Percentiles rank a stretch among this genome's conserved stretches.
These are phyloP conservation scores for Microplitis deprimator DNA, from an alignment of 2,888 invertebrate genomes.

Conservation along the genomic window DNA sequence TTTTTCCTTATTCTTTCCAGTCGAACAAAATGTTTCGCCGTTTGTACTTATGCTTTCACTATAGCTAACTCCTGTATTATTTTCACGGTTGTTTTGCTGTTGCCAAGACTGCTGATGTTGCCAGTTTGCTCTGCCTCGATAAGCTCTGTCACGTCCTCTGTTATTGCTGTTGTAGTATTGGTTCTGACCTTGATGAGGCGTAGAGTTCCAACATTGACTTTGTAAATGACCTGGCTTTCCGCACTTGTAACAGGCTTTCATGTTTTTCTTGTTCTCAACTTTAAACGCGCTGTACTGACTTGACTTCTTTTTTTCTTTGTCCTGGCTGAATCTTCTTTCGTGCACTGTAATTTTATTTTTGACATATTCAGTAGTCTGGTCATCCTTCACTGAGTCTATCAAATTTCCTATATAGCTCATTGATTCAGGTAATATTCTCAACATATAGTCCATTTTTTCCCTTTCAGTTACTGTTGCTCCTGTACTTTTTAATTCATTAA, in stretches of 20 bases:
- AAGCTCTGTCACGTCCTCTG: conserved; percentile 26
- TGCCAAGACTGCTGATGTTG: neutral
- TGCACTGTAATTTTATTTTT: conserved; percentile 51
- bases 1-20: neutral
- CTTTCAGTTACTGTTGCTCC: conserved; percentile 49
- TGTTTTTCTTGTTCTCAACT: conserved; percentile 1
- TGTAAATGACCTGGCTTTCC: conserved; percentile 28
- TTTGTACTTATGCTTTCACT: neutral
- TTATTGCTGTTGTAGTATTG: conserved; percentile 8
- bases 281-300: neutral
- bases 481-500: conserved; percentile 51
- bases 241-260: conserved; percentile 17
- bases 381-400: conserved; percentile 51
- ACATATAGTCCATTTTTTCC: conserved; percentile 55
- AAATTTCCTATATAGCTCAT: conserved; percentile 56
- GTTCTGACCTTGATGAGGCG: conserved; percentile 25
- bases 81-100: neutral
- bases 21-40: neutral
- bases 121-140: conserved; percentile 32
- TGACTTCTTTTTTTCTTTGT: neutral
- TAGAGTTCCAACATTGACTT: conserved; percentile 18
- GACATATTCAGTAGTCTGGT: conserved; percentile 54
- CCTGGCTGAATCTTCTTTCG: conserved; percentile 10
- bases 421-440: conserved; percentile 51
- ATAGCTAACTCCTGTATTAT: neutral